Base-by-base conservation (phyloP, 2,888 invertebrate genomes). In the Invenusta paracnida region DNA sequence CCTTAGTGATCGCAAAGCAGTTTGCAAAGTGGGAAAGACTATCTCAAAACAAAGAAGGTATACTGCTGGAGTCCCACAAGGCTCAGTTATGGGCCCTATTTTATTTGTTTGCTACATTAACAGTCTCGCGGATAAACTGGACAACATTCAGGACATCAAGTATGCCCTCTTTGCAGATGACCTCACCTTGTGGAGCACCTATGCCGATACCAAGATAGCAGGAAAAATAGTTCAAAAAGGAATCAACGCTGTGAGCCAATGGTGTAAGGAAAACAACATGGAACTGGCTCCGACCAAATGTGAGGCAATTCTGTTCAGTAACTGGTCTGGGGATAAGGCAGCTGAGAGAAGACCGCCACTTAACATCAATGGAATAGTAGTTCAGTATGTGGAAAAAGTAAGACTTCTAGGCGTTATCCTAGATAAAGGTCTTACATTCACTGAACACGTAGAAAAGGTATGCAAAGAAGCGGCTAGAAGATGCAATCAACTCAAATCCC, bases 1-100 rank as follows among this genome's bases (percentile, higher is more conserved):
- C 31, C 29, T 30, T 5, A 82, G 82, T 30, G 82, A 82, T 27
- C 13, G 82, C n/a, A 82, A 82, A 82, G 82, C 82, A 23, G 82
- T 30, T 27, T 30, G 30, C 29, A 82, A 82, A n/a, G 82, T 82
- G 11, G 82, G 82, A 17, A 82, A 82, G 29, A 82, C 31, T 23
- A 29, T 30, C 13, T 82, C 82, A 5, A 30, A 28, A 82, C 11
- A 82, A 30, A 29, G 82, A 17, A 13, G 11, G 82, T 82, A 23
- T 29, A 23, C 82, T 11, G 82, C 82, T 23, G 29, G 82, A 27
- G 82, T 82, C 31, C 82, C 82, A 30, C 82, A 82, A 28, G 29
- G 82, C 23, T 82, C 29, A 30, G 82, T 82, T 30, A 82, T 5
- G 11, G 82, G 82, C 23, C 82, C 29, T 23, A 30, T 82, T 82